Percentiles rank a stretch among this genome's conserved stretches.
phyloP scores from a whole-genome alignment of 1,140 invertebrate genomes.

The Eubasilissa regina region DNA sequence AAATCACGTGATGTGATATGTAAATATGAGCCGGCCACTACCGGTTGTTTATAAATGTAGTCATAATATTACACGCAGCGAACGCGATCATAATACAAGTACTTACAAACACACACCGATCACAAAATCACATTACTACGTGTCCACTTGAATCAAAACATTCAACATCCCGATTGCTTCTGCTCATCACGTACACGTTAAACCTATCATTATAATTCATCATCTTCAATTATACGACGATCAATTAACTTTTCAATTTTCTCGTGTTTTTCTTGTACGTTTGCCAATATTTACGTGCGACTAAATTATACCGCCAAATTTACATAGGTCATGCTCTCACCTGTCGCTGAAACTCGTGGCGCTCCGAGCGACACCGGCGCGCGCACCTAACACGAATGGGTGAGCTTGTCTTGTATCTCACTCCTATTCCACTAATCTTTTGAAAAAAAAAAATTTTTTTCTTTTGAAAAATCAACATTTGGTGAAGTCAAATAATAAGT shows the following conservation, averaged over 20 bases:
- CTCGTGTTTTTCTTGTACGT: neutral
- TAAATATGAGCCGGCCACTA: slow-evolving; percentile 38
- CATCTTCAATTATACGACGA: neutral
- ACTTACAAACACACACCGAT: neutral
- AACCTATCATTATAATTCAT: neutral
- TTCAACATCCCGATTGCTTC: neutral
- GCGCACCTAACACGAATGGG: no score
- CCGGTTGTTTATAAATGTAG: slow-evolving; percentile 35
- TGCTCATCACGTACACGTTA: neutral
- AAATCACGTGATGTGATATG: slow-evolving; percentile 11
- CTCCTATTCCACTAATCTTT: no score
- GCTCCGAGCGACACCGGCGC: no score
- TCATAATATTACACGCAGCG: slow-evolving; percentile 24
- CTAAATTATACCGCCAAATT: no score
- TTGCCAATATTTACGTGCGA: neutral
- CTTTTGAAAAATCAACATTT: no score
- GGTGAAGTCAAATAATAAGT: no score
- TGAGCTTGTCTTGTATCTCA: no score
- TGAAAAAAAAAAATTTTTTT: no score
- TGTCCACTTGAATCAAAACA: neutral
- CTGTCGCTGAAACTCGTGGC: no score
- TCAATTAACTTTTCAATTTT: no score
- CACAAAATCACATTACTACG: slow-evolving; percentile 16
- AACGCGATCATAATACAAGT: slow-evolving; percentile 17
- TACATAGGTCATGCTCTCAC: no score